Evolutionary conservation across 2,888 invertebrate species (phyloP), one percentile per base, ranked within the genome.

Genomic region (Palloptera scutellata): DNA sequence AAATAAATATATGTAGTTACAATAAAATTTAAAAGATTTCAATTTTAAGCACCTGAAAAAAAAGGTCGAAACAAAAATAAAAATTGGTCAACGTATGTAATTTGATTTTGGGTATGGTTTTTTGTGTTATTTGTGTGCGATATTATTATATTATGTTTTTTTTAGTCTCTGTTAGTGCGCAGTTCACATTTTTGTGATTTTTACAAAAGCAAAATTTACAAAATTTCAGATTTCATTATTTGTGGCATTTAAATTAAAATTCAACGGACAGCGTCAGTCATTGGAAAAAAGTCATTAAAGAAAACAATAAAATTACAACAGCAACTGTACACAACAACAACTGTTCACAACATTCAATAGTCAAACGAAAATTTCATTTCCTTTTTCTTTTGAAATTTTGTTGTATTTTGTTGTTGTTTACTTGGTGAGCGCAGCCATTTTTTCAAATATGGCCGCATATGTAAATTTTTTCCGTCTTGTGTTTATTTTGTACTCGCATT

Each of bases 391-490:
- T 52, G 45, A 52, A 57, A 19, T 41, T 13, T 40, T 30, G 2
- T 30, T 30, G 30, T 30, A 30, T 30, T 30, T 30, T 30, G 30
- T 30, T 30, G 30, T 30, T 55, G 55, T 40, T 12, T 52, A 41
- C 13, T 58, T 41, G 40, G 45, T n/a, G 8, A 42, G 41, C 11
- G n/a, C 66, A 52, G 66, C 62, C 57, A 67, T 67, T 67, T 67
- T 62, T 41, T 48, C 48, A 40, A 76, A 76, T 60, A 75, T 75
- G 75, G 75, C 75, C 69, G 75, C 70, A 71, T 68, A 70, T 70
- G 61, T 58, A 62, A 67, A 67, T 58, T 51, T 51, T 45, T 58
- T n/a, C n/a, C n/a, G 15, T 42, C 51, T 51, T 54, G 43, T 59
- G 17, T 64, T 57, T 58, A 30, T 19, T 68, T 61, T 52, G 20